Conservation (phyloP, 2,888 invertebrate genomes). For the Aleiodes alternator region DNA sequence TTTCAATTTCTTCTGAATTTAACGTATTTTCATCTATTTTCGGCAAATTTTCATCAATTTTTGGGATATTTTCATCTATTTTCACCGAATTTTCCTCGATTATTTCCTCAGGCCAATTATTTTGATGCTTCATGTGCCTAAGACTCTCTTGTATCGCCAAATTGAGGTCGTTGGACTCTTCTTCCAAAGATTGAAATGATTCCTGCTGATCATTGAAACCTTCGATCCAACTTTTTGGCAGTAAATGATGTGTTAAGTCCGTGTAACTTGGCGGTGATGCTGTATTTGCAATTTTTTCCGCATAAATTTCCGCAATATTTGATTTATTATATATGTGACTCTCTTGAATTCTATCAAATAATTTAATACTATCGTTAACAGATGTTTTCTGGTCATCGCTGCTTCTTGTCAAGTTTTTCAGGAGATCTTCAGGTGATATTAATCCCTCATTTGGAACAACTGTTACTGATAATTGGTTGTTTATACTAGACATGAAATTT, state of each 20-base stretch:
- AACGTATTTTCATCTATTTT: neutral
- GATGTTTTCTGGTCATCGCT: conserved; percentile 48
- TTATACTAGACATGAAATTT: conserved; percentile 57
- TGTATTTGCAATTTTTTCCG: neutral
- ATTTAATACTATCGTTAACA: conserved; percentile 42
- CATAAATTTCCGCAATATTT: conserved; percentile 27
- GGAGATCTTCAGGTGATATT: conserved; percentile 60
- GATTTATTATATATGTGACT: conserved; percentile 38
- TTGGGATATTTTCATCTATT: conserved; percentile 2
- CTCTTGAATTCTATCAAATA: conserved; percentile 49
- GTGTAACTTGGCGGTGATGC: neutral
- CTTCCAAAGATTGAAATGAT: neutral
- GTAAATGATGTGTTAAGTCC: neutral
- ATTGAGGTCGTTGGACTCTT: conserved; percentile 37
- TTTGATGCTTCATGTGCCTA: conserved; percentile 2
- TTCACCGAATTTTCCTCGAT: neutral
- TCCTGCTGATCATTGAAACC: conserved; percentile 5
- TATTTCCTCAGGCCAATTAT: neutral
- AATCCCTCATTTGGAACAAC: conserved; percentile 63
- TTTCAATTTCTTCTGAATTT: neutral
- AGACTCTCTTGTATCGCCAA: conserved; percentile 19
- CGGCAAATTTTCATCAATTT: neutral
- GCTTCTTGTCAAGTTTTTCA: conserved; percentile 58
- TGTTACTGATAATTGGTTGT: conserved; percentile 64
- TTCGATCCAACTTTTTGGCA: conserved; percentile 22